Evolutionary conservation across 2,888 invertebrate genomes (phyloP), one percentile per base, ranked within the genome.

Genomic region (Rosalia funebris): DNA sequence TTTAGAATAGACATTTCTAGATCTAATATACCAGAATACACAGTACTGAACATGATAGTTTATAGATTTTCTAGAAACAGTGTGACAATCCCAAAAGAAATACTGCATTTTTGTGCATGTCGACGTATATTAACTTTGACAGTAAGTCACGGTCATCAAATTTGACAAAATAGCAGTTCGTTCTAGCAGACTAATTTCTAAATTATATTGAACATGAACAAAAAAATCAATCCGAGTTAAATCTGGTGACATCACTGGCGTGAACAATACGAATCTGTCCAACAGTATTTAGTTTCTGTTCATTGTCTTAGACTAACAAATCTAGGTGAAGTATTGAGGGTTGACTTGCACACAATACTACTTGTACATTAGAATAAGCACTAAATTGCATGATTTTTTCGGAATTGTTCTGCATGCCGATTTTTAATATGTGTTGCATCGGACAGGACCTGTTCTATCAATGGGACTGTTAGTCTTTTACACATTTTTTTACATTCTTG

Each of bases 391-490:
- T 77, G 76, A 57, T 9, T 25, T 69, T 71, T 69, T 70, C 67
- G 63, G 45, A 63, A 39, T 68, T 53, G 57, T 69, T 70, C 56
- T 72, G 74, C 73, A 75, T 77, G 73, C 62, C 67, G 62, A 68
- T 66, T 66, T 60, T 68, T 66, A 54, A 50, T 59, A 14, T 16
- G 36, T 46, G 36, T 60, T 68, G 61, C 58, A 60, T 57, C 32
- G 41, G 68, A 76, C 77, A 79, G 79, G 79, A 78, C 79, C 78
- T 80, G 79, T 75, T 63, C 68, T 80, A 80, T 81, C 78, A 80
- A 80, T 80, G 81, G 78, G 77, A 76, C 73, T 62, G 53, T 53
- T 41, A 39, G 39, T 50, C 42, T 41, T 50, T 52, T 42, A 53
- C 59, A 53, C 34, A n/a, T 34, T 32, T 47, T 57, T 50, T 47